These are phyloP conservation scores for Pseudochaenichthys georgianus DNA, from an alignment of 2,797 vertebrate species.

Conservation along the genomic window DNA sequence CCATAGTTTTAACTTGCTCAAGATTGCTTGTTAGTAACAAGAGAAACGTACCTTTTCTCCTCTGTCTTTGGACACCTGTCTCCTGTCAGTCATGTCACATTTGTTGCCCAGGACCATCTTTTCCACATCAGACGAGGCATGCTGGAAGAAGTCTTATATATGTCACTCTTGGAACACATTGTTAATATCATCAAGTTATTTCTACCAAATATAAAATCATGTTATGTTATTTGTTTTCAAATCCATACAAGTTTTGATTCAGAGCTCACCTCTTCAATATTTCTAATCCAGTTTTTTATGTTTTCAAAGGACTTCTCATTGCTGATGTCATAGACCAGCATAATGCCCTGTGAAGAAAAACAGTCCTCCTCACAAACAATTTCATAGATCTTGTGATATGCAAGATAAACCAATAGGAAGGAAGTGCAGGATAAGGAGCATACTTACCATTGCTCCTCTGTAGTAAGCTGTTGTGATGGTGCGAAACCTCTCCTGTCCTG, in stretches of 20 bases:
- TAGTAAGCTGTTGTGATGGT: constrained; percentile 99
- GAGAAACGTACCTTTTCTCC: constrained; percentile 92
- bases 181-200: not conserved
- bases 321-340: constrained; percentile 98
- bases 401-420: not conserved
- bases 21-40: not conserved
- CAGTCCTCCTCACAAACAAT: constrained; percentile 3
- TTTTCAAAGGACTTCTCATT: constrained; percentile 99
- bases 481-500: constrained; percentile 98
- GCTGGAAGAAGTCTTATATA: constrained; percentile 78
- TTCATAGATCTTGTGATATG: constrained; percentile 12
- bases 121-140: constrained; percentile 98
- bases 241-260: not conserved
- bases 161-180: not conserved
- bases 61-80: constrained; percentile 99
- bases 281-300: constrained; percentile 99
- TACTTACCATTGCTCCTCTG: constrained; percentile 96
- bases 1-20: not conserved
- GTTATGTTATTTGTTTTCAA: not conserved
- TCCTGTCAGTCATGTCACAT: constrained; percentile 98
- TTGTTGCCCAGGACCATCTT: constrained; percentile 99
- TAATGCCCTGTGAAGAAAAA: constrained; percentile 89
- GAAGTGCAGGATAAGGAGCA: not conserved
- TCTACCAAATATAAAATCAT: not conserved
- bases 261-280: constrained; percentile 96